phyloP scores from a whole-genome alignment of 1,140 invertebrate genomes.

The Drosophila dunni region DNA sequence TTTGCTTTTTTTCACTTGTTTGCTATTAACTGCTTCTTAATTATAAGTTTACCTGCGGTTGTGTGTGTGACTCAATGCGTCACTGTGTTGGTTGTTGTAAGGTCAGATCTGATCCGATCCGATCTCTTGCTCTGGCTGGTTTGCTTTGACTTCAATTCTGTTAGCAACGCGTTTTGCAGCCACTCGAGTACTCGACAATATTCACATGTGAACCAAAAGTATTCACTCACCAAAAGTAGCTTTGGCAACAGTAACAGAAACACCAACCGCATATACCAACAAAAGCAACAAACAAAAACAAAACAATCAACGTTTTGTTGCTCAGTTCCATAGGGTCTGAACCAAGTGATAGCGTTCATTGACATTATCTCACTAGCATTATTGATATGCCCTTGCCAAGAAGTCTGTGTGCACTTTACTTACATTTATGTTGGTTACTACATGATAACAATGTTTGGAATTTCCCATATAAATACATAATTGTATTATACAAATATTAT shows the following conservation, averaged over 20 bases:
- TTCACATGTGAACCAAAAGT: conserved; percentile 22
- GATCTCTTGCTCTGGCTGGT: conserved; percentile 58
- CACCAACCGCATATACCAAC: conserved; percentile 9
- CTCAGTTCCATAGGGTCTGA: conserved; percentile 1
- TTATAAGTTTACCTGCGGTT: conserved; percentile 54
- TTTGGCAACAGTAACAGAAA: conserved; percentile 19
- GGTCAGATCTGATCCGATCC: conserved; percentile 70
- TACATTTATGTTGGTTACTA: conserved; percentile 7
- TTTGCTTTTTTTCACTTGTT: conserved; percentile 55
- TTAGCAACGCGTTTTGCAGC: conserved; percentile 12
- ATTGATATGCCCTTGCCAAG: conserved; percentile 16
- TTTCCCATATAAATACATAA: no score
- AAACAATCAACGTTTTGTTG: conserved; percentile 44
- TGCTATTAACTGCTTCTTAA: conserved; percentile 74
- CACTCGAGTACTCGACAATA: conserved; percentile 20
- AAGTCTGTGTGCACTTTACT: neutral
- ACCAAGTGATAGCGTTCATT: conserved; percentile 61
- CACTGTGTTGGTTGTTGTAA: conserved; percentile 49
- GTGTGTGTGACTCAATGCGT: conserved; percentile 8
- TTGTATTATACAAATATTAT: no score
- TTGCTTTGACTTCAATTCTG: conserved; percentile 72
- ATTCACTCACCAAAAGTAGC: conserved; percentile 24
- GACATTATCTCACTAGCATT: conserved; percentile 49
- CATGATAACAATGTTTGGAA: no score
- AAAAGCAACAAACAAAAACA: conserved; percentile 39